Percentiles rank a stretch among this genome's conserved stretches.
These are phyloP conservation scores for Isoperla grammatica DNA, from an alignment of 2,888 invertebrate genomes.

Conservation along the genomic window DNA sequence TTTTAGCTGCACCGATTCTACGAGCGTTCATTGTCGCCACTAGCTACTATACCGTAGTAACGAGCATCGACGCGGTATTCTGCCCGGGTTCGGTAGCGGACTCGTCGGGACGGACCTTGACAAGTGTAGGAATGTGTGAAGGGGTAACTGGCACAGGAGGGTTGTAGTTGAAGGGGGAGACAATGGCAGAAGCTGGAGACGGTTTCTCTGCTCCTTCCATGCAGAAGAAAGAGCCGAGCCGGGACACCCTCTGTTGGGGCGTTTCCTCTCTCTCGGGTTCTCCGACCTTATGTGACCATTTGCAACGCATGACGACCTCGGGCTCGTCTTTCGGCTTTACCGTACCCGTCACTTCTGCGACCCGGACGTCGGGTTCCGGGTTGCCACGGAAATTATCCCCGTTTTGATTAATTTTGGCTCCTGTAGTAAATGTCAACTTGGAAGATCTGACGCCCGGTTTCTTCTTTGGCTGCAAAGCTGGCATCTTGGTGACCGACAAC, in stretches of 20 bases:
- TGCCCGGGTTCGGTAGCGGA: too few species aligned
- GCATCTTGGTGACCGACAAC: not conserved
- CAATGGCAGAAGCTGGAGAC: constrained; percentile 42
- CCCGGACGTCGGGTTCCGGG: not conserved
- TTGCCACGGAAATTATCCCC: not conserved
- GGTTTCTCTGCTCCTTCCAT: constrained; percentile 40
- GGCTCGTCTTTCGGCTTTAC: constrained; percentile 4
- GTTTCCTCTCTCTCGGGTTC: constrained; percentile 38
- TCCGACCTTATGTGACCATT: constrained; percentile 5
- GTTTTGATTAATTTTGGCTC: not conserved
- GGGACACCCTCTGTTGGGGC: constrained; percentile 43
- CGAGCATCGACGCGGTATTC: too few species aligned
- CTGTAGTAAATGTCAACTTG: not conserved
- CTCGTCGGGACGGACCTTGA: constrained; percentile 6
- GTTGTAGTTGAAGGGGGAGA: constrained; percentile 48
- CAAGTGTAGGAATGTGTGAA: constrained; percentile 25
- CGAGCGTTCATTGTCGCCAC: too few species aligned
- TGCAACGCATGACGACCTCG: constrained; percentile 20
- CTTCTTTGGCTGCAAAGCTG: not conserved
- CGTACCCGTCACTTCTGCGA: constrained; percentile 12
- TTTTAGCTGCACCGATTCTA: too few species aligned
- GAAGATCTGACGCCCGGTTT: not conserved
- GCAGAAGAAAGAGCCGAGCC: constrained; percentile 49
- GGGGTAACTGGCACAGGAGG: constrained; percentile 33
- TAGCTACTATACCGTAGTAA: too few species aligned